Percentiles rank a stretch among this genome's conserved stretches.
Evolutionary conservation across 2,888 invertebrate genomes (phyloP).

Genomic region (Prenolepis imparis): DNA sequence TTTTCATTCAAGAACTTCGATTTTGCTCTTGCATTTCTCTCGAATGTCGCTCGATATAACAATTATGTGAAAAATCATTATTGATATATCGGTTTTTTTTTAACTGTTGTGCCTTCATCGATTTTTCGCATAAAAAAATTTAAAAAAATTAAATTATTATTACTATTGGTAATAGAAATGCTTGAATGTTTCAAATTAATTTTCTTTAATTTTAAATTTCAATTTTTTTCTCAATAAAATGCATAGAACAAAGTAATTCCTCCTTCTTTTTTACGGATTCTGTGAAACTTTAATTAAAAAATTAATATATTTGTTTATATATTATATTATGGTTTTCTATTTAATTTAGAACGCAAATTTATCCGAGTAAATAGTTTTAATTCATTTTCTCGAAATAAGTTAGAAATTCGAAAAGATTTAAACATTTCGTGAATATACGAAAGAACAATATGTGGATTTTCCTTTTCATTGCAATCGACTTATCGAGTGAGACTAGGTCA

Average conservation of each 20-base stretch:
- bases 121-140: background rate
- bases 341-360: background rate
- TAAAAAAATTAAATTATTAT: background rate
- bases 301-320: conserved; percentile 2
- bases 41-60: background rate
- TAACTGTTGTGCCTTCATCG: background rate
- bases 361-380: too few species aligned
- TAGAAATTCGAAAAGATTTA: background rate
- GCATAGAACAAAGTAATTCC: background rate
- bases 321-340: background rate
- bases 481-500: conserved; percentile 38
- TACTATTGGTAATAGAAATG: background rate
- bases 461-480: conserved; percentile 31
- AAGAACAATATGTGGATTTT: conserved; percentile 10
- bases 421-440: conserved; percentile 20
- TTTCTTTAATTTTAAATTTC: background rate
- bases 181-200: background rate
- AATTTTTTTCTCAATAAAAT: background rate
- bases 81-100: background rate
- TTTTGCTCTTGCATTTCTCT: background rate
- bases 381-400: background rate
- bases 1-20: background rate
- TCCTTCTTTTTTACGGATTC: background rate
- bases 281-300: conserved; percentile 3
- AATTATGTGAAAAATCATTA: background rate